These are phyloP conservation scores for Montipora sp. DNA, from an alignment of 64 coral and sea anemone genomes.

Conservation along the genomic window DNA sequence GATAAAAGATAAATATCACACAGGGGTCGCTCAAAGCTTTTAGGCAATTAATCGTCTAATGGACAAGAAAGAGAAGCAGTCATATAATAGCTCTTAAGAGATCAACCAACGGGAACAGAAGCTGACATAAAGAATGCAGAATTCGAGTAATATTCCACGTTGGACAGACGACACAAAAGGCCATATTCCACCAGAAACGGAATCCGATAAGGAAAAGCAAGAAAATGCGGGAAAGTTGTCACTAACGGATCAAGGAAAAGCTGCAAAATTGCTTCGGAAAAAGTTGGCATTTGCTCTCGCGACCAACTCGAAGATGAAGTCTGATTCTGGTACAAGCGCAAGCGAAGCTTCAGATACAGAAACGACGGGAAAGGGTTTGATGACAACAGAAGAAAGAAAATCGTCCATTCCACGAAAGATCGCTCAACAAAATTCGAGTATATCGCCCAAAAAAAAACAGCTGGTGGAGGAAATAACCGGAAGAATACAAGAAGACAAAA, in stretches of 20 bases:
- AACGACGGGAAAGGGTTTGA: neutral
- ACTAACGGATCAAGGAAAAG: conserved; percentile 25
- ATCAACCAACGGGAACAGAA: neutral
- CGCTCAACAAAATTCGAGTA: neutral
- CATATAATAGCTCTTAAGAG: neutral
- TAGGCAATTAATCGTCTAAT: neutral
- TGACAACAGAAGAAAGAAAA: neutral
- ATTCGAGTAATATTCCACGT: conserved; percentile 21
- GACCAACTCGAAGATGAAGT: conserved; percentile 14
- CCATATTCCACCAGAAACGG: neutral
- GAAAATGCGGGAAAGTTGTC: neutral
- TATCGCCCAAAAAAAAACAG: neutral
- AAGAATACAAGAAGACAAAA: neutral
- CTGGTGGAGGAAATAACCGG: neutral
- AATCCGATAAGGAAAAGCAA: neutral
- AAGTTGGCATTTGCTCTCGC: conserved; percentile 11
- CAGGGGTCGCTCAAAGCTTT: neutral
- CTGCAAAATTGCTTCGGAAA: conserved; percentile 3
- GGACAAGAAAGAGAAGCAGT: neutral
- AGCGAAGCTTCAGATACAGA: conserved; percentile 15
- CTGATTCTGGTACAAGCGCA: conserved; percentile 29
- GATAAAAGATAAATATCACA: neutral
- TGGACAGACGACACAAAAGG: neutral
- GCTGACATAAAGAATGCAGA: neutral
- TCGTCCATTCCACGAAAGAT: conserved; percentile 19